Evolutionary conservation across 2,113 vertebrate species (phyloP), one percentile per base, ranked within the genome.

Genomic region (Syngnathus floridae): DNA sequence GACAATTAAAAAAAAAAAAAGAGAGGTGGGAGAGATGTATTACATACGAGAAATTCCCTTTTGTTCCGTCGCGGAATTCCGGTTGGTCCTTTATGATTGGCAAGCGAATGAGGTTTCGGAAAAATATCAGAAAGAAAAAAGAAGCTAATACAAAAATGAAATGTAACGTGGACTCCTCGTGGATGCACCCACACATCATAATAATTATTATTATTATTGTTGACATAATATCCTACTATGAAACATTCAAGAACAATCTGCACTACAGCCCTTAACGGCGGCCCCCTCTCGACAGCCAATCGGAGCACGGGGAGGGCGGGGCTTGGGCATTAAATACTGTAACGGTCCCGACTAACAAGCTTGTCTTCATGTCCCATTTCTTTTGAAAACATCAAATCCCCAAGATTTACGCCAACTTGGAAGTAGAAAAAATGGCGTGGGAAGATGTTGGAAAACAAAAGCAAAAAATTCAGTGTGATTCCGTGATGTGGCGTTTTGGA

Each of bases 271-370:
- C 72, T 86, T 89, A 84, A 83, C 87, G 88, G 82, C 81, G 88
- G 82, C 81, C 17, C 19, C 19, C 58, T 75, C 59, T 84, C 71
- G 21, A 73, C 75, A 81, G 78, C 68, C 38, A 76, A 68, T 79
- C 76, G 75, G 80, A 80, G 78, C 72, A 67, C 64, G 68, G 82
- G 72, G 77, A 78, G 77, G 77, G 75, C 66, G 63, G 62, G 75
- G 71, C 76, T 71, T 81, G 37, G 52, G 72, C 75, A 86, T 87
- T 88, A 90, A 90, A 90, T 90, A 90, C 88, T 90, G 86, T 41
- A 52, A 49, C 45, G 72, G 57, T 83, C 68, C 66, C 54, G 14
- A 70, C 46, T 54, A 35, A n/a, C 10, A 17, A 19, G 10, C 17
- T 48, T 4, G 8, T 43, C 59, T 38, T 43, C n/a, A 38, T 61